Evolutionary conservation across 2,797 vertebrate genomes (phyloP), one percentile per base, ranked within the genome.

Genomic region (Podarcis siculus): DNA sequence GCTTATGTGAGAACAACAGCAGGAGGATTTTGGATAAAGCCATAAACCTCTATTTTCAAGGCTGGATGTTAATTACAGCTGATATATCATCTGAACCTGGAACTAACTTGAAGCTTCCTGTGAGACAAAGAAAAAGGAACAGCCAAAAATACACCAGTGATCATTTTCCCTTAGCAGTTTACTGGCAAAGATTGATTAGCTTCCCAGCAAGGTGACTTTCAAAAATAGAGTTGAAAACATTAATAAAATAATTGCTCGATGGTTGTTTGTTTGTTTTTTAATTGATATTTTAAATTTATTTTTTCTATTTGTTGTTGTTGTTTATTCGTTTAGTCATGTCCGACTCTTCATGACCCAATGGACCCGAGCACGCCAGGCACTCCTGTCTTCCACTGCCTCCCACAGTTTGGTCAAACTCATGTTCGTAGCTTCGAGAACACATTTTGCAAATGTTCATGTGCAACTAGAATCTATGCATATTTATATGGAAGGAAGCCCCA

Each of bases 81-180:
- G 73, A 91, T 86, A 90, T 86, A 77, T 91, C 84, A 94, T 80
- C 82, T 86, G 89, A 95, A 92, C 79, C 86, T 86, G 79, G 90
- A 89, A 93, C 88, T 89, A 87, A 90, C 93, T 93, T 91, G 93
- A 94, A 87, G 91, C 89, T 87, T 58, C 73, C 86, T 79, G 75
- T 87, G 86, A 85, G 69, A 84, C 89, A 32, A 69, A 92, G 90
- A 93, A 93, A 93, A 39, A 81, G 72, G 23, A 79, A 92, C 75
- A 88, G 88, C 55, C 61, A 83, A 71, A 55, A 87, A 86, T 75
- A 19, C 76, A 64, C 77, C 25, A 86, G 42, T 78, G 90, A 88
- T 89, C 76, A 79, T 90, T 79, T 86, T 49, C 88, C 66, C 27
- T 79, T 27, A n/a, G 71, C 73, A 88, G 3, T 3, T 84, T 92